Conservation (phyloP, 2,888 invertebrate genomes). For the Archaeoteleia sp. region DNA sequence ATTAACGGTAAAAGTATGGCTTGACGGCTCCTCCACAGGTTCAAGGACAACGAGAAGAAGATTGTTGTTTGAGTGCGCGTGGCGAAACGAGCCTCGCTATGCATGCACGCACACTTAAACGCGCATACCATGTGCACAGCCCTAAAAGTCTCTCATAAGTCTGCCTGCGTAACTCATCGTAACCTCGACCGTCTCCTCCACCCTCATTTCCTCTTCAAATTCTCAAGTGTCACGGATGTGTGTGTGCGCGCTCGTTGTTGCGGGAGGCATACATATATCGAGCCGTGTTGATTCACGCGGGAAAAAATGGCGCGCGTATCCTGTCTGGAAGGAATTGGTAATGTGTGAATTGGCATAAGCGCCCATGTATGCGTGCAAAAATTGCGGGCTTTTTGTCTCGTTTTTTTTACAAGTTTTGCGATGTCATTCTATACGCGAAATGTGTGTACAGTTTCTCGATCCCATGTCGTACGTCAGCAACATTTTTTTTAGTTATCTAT, state of each 20-base stretch:
- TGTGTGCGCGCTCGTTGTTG: constrained; percentile 8
- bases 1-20: constrained; percentile 53
- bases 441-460: too few relatives aligned
- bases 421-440: too few relatives aligned
- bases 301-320: constrained; percentile 50
- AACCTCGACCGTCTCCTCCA: constrained; percentile 29
- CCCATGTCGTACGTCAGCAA: too few relatives aligned
- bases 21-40: constrained; percentile 49
- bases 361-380: background rate
- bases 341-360: constrained; percentile 17
- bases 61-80: constrained; percentile 30
- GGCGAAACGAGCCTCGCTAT: too few relatives aligned
- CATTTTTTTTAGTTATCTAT: too few relatives aligned
- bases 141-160: constrained; percentile 11
- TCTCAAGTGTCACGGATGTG: constrained; percentile 46
- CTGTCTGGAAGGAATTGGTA: constrained; percentile 41
- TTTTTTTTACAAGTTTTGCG: too few relatives aligned
- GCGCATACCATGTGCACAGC: background rate
- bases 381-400: constrained; percentile 6
- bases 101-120: constrained; percentile 11
- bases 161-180: constrained; percentile 37
- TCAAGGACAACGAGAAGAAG: constrained; percentile 49
- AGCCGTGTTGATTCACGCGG: constrained; percentile 52
- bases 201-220: constrained; percentile 50
- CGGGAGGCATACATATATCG: constrained; percentile 19